Evolutionary conservation across 2,797 vertebrate genomes (phyloP), one percentile per base, ranked within the genome.

Genomic region (Tachyglossus aculeatus): DNA sequence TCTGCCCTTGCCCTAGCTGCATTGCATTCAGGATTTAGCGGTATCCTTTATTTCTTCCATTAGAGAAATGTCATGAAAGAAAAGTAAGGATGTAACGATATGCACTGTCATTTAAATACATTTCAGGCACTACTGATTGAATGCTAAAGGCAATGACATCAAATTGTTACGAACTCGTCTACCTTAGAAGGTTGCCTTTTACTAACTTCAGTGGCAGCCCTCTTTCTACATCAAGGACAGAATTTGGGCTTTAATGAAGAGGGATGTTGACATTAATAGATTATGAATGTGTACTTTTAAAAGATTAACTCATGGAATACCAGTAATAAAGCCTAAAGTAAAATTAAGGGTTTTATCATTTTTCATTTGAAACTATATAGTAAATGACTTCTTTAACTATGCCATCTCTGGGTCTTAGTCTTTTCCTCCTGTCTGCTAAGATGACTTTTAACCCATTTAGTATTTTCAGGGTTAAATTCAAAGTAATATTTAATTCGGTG

Each of bases 251-350:
- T 9, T 6, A n/a, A 43, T 6, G 21, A n/a, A 40, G 40, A 41
- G 44, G 16, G 6, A 16, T 53, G 4, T 43, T 64, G 18, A 24
- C 41, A 34, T 25, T 39, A 62, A 32, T 6, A 22, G 14, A 7
- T 14, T 29, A 47, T 22, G 33, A 84, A 11, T 31, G 48, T 22
- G n/a, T n/a, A 29, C 2, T 18, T 9, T 43, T 68, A 38, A 51
- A 59, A 52, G 19, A 70, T 27, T 64, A 74, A 62, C 24, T 47
- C 57, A 22, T 7, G 44, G 14, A 84, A 76, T 45, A 64, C 3
- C 3, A 43, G 27, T 41, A 67, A 67, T 62, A 7, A 4, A 29
- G 59, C 5, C n/a, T 60, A 75, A 73, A 60, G 21, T 55, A 74
- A 4, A 36, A 74, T 48, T 56, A 57, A 31, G 13, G 14, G 27